A percentile compares a stretch with the other conserved stretches of the same genome.
These are phyloP conservation scores for Cassiopea xamachana DNA, from an alignment of 30 jellyfish, hydroid and myxozoan species.

Conservation along the genomic window DNA sequence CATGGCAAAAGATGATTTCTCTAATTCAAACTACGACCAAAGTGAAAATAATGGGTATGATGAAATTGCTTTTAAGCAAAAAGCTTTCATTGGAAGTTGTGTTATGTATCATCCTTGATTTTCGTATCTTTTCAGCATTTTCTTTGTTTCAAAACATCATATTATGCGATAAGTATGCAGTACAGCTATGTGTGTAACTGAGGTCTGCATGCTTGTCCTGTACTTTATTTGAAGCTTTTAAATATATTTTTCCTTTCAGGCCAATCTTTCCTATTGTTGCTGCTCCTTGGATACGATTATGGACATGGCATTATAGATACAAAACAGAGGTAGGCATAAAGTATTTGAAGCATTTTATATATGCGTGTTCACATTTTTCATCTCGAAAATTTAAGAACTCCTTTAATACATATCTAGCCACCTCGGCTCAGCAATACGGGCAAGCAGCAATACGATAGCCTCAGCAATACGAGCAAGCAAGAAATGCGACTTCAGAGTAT, in stretches of 20 bases:
- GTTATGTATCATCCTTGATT: not conserved
- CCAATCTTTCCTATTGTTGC: constrained; percentile 57
- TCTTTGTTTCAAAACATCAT: not conserved
- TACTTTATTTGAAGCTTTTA: not conserved
- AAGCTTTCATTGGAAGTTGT: no score
- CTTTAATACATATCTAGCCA: no score
- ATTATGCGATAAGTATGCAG: no score
- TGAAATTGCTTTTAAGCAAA: not conserved
- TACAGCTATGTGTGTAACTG: no score
- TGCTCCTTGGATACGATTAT: constrained; percentile 74
- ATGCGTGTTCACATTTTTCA: no score
- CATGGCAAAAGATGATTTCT: constrained; percentile 70
- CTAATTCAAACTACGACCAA: constrained; percentile 77
- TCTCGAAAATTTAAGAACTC: no score
- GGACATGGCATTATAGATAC: constrained; percentile 87
- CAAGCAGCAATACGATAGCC: no score
- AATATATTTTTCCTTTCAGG: constrained; percentile 18
- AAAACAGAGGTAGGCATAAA: constrained; percentile 53
- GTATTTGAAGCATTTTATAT: not conserved
- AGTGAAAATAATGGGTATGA: constrained; percentile 73
- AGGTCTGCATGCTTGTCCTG: no score
- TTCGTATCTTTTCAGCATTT: not conserved
- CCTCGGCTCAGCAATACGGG: no score
- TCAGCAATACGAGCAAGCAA: no score
- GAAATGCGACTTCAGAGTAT: no score